Percentiles rank a stretch among this genome's conserved stretches.
Evolutionary conservation across 1,140 invertebrate genomes (phyloP).

Genomic region (Anagrus nilaparvatae): DNA sequence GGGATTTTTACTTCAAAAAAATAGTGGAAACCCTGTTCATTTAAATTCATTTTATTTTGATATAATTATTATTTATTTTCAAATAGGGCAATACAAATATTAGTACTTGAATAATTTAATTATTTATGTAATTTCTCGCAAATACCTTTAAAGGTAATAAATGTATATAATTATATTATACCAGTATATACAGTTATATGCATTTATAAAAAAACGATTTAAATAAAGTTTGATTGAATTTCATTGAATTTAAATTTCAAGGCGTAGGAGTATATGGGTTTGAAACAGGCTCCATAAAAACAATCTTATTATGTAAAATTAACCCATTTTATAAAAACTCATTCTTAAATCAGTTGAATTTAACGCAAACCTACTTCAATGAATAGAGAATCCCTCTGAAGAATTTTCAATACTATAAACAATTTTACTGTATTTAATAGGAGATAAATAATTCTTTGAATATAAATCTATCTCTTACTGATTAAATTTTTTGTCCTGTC

Average conservation of each 20-base stretch:
- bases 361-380: constrained; percentile 19
- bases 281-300: constrained; percentile 41
- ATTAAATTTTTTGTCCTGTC: constrained; percentile 34
- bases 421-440: constrained; percentile 32
- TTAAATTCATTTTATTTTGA: too few species aligned
- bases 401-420: constrained; percentile 31
- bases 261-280: constrained; percentile 43
- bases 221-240: constrained; percentile 48
- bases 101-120: too few species aligned
- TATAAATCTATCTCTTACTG: constrained; percentile 27
- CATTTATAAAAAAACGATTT: constrained; percentile 44
- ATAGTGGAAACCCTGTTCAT: too few species aligned
- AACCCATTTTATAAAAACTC: neutral
- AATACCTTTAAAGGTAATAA: too few species aligned
- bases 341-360: constrained; percentile 6
- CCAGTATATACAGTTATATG: constrained; percentile 48
- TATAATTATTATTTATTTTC: too few species aligned
- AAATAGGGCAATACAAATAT: too few species aligned
- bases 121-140: too few species aligned
- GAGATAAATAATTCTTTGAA: constrained; percentile 16
- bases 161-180: constrained; percentile 42
- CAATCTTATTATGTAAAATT: constrained; percentile 7
- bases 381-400: constrained; percentile 34
- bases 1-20: too few species aligned
- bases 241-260: constrained; percentile 37